These are phyloP conservation scores for Brotula barbata DNA, from an alignment of 2,797 vertebrate genomes.

Conservation along the genomic window DNA sequence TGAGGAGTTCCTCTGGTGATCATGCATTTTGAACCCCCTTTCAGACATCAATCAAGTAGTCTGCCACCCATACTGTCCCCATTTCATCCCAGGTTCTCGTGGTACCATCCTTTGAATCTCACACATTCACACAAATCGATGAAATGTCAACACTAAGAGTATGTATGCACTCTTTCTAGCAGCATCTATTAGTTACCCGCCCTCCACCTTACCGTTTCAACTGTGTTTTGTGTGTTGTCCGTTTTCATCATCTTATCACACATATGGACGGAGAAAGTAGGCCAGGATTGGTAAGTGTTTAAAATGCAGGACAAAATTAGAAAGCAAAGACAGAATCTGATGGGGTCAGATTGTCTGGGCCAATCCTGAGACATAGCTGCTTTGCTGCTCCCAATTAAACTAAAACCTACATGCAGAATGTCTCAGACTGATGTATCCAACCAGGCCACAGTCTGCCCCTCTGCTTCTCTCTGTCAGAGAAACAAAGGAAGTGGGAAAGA, in stretches of 20 bases:
- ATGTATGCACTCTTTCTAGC: background rate
- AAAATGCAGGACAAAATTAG: conserved; percentile 61
- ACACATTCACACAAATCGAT: no score
- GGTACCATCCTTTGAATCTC: no score
- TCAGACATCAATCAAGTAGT: no score
- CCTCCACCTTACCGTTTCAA: conserved; percentile 15
- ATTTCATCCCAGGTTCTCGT: no score
- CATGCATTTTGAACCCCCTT: no score
- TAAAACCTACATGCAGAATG: conserved; percentile 55
- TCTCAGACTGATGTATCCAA: conserved; percentile 64
- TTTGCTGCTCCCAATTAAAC: conserved; percentile 69
- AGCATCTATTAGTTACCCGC: conserved; percentile 6
- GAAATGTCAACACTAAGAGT: no score
- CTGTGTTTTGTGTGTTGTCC: conserved; percentile 29
- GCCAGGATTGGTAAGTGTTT: conserved; percentile 41
- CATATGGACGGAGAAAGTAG: conserved; percentile 58
- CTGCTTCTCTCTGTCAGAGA: conserved; percentile 56
- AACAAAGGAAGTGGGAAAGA: conserved; percentile 49
- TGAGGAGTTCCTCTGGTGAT: no score
- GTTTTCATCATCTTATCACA: conserved; percentile 38
- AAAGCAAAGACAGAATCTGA: conserved; percentile 58
- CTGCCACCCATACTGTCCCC: conserved; percentile 4
- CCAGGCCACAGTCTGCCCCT: conserved; percentile 61
- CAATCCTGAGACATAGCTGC: conserved; percentile 47
- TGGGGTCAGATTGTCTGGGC: conserved; percentile 67